These are phyloP conservation scores for Trichonephila clavipes DNA, from an alignment of 1,140 invertebrate species.

Conservation along the genomic window DNA sequence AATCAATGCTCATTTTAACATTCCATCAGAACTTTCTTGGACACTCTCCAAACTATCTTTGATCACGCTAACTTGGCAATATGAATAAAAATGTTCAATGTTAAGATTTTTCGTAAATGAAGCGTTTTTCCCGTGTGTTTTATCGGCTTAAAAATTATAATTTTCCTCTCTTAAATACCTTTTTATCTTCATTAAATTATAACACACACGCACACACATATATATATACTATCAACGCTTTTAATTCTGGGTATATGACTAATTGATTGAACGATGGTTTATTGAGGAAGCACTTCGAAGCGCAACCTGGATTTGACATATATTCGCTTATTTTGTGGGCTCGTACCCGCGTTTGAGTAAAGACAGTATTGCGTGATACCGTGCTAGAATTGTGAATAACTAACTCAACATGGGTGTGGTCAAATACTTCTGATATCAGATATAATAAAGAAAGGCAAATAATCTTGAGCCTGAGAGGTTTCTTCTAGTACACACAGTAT, in stretches of 20 bases:
- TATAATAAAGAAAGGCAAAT: background rate
- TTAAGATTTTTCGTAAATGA: background rate
- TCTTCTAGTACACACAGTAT: background rate
- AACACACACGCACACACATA: background rate
- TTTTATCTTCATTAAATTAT: background rate
- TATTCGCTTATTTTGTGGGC: too few species aligned
- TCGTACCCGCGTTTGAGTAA: too few species aligned
- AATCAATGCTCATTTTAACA: constrained; percentile 50
- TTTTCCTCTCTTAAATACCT: background rate
- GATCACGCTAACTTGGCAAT: constrained; percentile 40
- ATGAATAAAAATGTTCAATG: background rate
- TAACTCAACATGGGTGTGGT: background rate
- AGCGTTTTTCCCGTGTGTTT: background rate
- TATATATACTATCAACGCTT: background rate
- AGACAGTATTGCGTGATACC: background rate
- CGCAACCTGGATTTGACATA: too few species aligned
- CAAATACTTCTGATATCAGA: background rate
- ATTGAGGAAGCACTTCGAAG: too few species aligned
- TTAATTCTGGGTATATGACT: background rate
- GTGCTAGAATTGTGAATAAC: background rate
- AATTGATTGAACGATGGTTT: background rate
- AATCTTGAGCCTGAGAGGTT: background rate
- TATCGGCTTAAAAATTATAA: background rate
- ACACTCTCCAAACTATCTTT: constrained; percentile 52
- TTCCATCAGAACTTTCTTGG: constrained; percentile 52